Conservation (phyloP, 2,888 invertebrate genomes). For the Oscheius sp. region DNA sequence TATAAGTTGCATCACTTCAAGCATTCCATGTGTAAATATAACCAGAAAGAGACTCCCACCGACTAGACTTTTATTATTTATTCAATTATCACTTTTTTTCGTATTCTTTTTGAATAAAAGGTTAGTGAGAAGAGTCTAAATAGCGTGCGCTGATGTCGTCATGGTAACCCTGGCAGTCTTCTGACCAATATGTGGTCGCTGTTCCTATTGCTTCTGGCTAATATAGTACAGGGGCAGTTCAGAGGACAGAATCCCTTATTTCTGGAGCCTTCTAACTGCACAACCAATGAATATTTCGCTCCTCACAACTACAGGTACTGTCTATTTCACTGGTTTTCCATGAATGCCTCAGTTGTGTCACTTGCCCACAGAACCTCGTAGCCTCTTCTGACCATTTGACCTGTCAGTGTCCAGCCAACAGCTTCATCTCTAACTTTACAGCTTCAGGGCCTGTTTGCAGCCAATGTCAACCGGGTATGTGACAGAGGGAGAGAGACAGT, state of each 20-base stretch:
- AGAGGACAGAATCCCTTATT: slow-evolving; percentile 5
- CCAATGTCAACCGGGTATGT: background rate
- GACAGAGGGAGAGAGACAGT: no score
- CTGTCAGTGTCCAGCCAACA: slow-evolving; percentile 19
- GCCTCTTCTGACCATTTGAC: slow-evolving; percentile 6
- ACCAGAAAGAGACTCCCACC: slow-evolving; percentile 7
- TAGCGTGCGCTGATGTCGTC: slow-evolving; percentile 11
- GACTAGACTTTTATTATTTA: slow-evolving; percentile 4
- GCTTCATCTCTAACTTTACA: slow-evolving; percentile 8
- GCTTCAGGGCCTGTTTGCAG: background rate
- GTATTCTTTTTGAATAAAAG: background rate
- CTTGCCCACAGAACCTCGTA: slow-evolving; percentile 5
- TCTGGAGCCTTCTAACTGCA: slow-evolving; percentile 5
- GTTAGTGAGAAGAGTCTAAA: background rate
- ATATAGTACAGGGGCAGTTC: background rate
- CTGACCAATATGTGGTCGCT: background rate
- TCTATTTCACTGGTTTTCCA: no score
- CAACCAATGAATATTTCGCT: slow-evolving; percentile 10
- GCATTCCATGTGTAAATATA: slow-evolving; percentile 16
- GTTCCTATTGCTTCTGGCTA: background rate
- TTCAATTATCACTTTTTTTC: slow-evolving; percentile 9
- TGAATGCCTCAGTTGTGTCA: slow-evolving; percentile 1
- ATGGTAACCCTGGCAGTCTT: slow-evolving; percentile 13
- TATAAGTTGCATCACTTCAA: slow-evolving; percentile 5
- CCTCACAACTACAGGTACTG: slow-evolving; percentile 22